Base-by-base conservation (phyloP, 2,888 invertebrate genomes). In the Drosophila subsilvestris region DNA sequence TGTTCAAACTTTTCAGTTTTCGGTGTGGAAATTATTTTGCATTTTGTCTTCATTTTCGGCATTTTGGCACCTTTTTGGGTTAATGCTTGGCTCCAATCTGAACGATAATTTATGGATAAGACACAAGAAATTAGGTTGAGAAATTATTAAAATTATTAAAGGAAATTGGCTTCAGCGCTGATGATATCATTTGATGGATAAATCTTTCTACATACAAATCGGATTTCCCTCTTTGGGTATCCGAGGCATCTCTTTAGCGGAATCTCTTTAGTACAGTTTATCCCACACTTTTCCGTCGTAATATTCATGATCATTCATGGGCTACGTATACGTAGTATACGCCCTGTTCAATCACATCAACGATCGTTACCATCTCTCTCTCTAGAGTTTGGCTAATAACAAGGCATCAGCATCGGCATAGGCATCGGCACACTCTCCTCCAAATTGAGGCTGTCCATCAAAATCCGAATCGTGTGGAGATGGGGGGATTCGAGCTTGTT, bases 81-180 rank as follows among this genome's bases (percentile, higher is more conserved):
- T 56, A 67, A 67, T 67, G 56, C 14, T 2, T 42, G 37, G 43
- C 63, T 22, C 37, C 45, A 62, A 51, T 54, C 27, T 27, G 50
- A 66, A 66, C 45, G 50, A 79, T 87, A 78, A 81, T 75, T 81
- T 85, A 86, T 63, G 63, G 58, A 45, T 60, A 45, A 68, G 57
- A 58, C 18, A 22, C 27, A 49, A 44, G 53, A 49, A 58, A 74
- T 58, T 54, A 56, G 87, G 63, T 81, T 81, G 66, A 74, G 78
- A 63, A 55, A 59, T 80, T 77, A 66, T 62, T 63, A 61, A 63
- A 55, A 59, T 80, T 77, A 66, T 62, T 63, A 61, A 57, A 58
- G 69, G 58, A 80, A 88, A 88, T 79, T 79, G 80, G 53, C 37
- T 14, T 7, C 14, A 12, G 37, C 27, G 37, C 55, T 42, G 73